Percentiles rank a stretch among this genome's conserved stretches.
Conservation (phyloP, 2,113 vertebrate species). For the Hiodon tergisus region DNA sequence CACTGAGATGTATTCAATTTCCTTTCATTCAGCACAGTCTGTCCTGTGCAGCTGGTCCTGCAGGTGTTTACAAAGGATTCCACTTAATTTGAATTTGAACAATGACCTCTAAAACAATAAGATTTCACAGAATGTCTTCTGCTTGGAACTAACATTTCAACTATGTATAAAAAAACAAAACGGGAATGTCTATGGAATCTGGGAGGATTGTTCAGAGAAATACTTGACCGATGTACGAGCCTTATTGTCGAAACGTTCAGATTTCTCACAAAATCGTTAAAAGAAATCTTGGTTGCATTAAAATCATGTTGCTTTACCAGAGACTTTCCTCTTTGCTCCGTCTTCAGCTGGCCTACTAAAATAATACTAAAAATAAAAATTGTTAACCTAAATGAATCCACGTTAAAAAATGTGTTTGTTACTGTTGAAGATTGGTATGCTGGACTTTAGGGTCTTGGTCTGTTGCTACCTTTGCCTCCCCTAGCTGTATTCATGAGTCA, state of each 20-base stretch:
- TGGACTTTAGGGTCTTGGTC: too few relatives aligned
- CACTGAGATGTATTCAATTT: not conserved
- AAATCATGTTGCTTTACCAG: conserved; percentile 15
- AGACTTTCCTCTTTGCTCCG: not conserved
- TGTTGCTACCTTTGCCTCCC: too few relatives aligned
- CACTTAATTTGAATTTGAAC: not conserved
- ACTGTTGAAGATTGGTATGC: too few relatives aligned
- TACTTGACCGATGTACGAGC: too few relatives aligned
- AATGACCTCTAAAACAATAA: not conserved
- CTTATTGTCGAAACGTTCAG: too few relatives aligned
- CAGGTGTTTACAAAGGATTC: not conserved
- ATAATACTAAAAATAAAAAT: too few relatives aligned
- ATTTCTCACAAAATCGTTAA: not conserved
- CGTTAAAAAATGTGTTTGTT: too few relatives aligned
- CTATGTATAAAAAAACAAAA: not conserved
- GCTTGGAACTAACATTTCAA: not conserved
- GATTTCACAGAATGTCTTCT: not conserved
- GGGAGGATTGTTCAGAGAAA: too few relatives aligned
- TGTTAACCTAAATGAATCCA: too few relatives aligned
- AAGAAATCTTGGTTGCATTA: conserved; percentile 13
- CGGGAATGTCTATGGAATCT: conserved; percentile 1
- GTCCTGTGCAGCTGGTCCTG: conserved; percentile 25
- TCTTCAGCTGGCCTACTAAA: not conserved
- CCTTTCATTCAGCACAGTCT: conserved; percentile 20
- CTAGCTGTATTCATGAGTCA: too few relatives aligned